These are phyloP conservation scores for Idaea straminata DNA, from an alignment of 2,888 invertebrate genomes.

Conservation along the genomic window DNA sequence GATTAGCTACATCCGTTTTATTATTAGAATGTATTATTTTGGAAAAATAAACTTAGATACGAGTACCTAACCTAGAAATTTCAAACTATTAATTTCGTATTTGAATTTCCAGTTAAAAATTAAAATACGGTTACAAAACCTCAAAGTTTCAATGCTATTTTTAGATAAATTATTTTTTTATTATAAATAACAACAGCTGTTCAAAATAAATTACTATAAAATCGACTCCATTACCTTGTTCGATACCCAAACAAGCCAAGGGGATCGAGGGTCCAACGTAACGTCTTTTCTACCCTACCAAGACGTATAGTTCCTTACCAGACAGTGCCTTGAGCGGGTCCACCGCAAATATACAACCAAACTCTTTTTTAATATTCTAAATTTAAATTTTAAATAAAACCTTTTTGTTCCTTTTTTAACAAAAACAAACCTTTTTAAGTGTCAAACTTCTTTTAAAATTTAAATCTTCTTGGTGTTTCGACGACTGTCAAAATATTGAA, in stretches of 20 bases:
- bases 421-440: neutral
- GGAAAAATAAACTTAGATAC: too few relatives aligned
- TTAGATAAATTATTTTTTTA: too few relatives aligned
- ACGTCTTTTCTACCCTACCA: slow-evolving; percentile 71
- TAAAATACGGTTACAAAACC: too few relatives aligned
- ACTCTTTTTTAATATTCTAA: slow-evolving; percentile 37
- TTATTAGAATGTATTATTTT: too few relatives aligned
- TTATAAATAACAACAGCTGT: slow-evolving; percentile 22
- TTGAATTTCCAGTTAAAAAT: too few relatives aligned
- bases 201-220: slow-evolving; percentile 22
- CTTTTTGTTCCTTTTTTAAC: neutral
- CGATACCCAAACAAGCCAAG: slow-evolving; percentile 55
- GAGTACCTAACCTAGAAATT: too few relatives aligned
- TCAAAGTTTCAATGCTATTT: too few relatives aligned
- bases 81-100: too few relatives aligned
- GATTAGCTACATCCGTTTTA: too few relatives aligned
- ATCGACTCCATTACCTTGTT: slow-evolving; percentile 40
- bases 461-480: neutral
- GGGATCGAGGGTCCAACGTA: slow-evolving; percentile 68
- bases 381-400: slow-evolving; percentile 34
- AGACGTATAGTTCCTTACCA: slow-evolving; percentile 68
- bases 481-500: too few relatives aligned
- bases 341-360: slow-evolving; percentile 30
- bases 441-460: neutral
- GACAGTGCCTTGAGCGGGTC: slow-evolving; percentile 69